Base-by-base conservation (phyloP, 2,797 vertebrate genomes). In the Tapirus indicus region DNA sequence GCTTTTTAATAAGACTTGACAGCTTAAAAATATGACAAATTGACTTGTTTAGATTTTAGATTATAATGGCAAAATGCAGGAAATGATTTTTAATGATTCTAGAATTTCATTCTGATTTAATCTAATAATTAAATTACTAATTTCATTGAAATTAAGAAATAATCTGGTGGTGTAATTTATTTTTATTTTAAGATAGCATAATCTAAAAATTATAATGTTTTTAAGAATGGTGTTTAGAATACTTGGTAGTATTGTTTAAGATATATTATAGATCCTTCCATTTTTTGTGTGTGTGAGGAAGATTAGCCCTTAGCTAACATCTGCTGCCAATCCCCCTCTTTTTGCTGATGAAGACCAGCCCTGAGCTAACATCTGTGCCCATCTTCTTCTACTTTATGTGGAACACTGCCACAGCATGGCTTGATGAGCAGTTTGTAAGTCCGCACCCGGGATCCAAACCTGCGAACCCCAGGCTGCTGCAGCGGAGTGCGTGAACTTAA, bases 121-220 rank as follows among this genome's bases (percentile, higher is more conserved):
- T 66, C 75, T 56, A 64, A 41, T 97, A 83, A 54, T 77, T 68
- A 60, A 88, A 23, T 78, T 69, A 44, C 35, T 89, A 58, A 77
- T 80, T 80, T 85, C 32, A 52, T 90, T 96, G 94, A 82, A 95
- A 90, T 56, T 95, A 87, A 80, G 62, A 94, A 82, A 64, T 78
- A 88, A 62, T 88, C 41, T 92, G 18, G 5, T 89, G 49, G 32
- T 21, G 92, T 87, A 89, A 47, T 6, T 56, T 89, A 85, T 35
- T 92, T 94, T 89, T 6, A 92, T 77, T 92, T 90, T 97, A 94
- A 90, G 27, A 52, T 93, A 85, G 2, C n/a, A 66, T 89, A 94
- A 90, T 66, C 56, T 88, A 72, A 93, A 96, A 92, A 71, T 72
- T 64, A 58, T 32, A 58, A 20, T 78, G 11, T 72, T 60, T 58